These are phyloP conservation scores for Petroica traversi DNA, from an alignment of 2,113 vertebrate species.

Conservation along the genomic window DNA sequence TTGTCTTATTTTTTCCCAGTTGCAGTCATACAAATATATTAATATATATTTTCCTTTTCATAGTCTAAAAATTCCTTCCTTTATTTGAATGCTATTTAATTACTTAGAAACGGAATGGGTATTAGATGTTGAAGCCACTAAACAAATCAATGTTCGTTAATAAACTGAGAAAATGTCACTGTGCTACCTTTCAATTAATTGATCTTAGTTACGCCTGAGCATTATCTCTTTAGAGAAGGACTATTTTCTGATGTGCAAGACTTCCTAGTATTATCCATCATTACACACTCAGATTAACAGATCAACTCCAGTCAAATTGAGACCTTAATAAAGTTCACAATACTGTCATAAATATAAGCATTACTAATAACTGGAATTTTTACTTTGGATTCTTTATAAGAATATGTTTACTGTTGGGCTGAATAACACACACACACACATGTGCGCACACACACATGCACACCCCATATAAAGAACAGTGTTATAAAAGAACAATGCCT, in stretches of 20 bases:
- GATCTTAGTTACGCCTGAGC: not conserved
- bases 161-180: not conserved
- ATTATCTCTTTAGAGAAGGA: not conserved
- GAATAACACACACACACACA: not conserved
- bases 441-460: fast-evolving
- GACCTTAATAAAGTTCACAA: not conserved
- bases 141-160: not conserved
- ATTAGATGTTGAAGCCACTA: not conserved
- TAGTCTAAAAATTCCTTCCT: not conserved
- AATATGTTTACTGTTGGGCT: not conserved
- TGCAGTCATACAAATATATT: not conserved
- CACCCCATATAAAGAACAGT: not conserved
- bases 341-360: not conserved
- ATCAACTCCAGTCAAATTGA: not conserved
- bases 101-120: not conserved
- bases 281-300: not conserved
- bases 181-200: not conserved
- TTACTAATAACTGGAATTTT: constrained; percentile 1
- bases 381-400: not conserved
- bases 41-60: not conserved
- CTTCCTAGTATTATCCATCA: not conserved
- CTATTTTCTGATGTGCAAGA: not conserved
- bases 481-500: not conserved
- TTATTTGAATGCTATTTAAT: not conserved
- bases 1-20: not conserved